A percentile compares a stretch with the other conserved stretches of the same genome.
Evolutionary conservation across 2,113 vertebrate genomes (phyloP).

Genomic region (Nettapus auritus): DNA sequence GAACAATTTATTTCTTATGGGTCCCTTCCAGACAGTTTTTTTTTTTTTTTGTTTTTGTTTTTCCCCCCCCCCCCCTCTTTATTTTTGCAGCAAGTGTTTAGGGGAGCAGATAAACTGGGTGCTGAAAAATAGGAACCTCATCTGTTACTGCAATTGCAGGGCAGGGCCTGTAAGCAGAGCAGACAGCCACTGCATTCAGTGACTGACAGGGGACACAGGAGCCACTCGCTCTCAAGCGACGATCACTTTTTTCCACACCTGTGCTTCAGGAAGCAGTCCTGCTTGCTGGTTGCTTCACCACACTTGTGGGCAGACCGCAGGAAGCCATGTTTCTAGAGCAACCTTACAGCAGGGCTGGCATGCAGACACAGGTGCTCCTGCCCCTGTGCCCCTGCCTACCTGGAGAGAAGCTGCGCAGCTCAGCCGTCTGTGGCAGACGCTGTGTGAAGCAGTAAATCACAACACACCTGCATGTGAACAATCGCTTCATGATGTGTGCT

Average conservation of each 20-base stretch:
- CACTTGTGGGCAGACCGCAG: neutral
- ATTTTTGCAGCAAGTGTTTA: neutral
- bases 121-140: rapidly evolving
- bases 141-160: neutral
- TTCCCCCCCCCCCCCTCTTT: neutral
- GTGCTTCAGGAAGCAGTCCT: neutral
- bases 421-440: neutral
- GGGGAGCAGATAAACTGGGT: neutral
- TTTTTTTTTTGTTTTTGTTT: neutral
- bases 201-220: neutral
- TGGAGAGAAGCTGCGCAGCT: rapidly evolving
- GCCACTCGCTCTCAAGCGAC: rapidly evolving
- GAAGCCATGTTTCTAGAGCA: neutral
- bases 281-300: neutral
- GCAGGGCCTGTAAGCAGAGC: neutral
- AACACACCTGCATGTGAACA: neutral
- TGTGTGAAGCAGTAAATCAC: neutral
- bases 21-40: neutral
- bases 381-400: rapidly evolving
- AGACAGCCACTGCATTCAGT: neutral
- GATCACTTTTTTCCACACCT: neutral
- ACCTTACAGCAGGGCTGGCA: too few species aligned
- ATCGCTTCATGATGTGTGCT: neutral
- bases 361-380: neutral
- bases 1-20: neutral